phyloP scores from a whole-genome alignment of 2,797 vertebrate species.

The Neosilurus mollespiculum region DNA sequence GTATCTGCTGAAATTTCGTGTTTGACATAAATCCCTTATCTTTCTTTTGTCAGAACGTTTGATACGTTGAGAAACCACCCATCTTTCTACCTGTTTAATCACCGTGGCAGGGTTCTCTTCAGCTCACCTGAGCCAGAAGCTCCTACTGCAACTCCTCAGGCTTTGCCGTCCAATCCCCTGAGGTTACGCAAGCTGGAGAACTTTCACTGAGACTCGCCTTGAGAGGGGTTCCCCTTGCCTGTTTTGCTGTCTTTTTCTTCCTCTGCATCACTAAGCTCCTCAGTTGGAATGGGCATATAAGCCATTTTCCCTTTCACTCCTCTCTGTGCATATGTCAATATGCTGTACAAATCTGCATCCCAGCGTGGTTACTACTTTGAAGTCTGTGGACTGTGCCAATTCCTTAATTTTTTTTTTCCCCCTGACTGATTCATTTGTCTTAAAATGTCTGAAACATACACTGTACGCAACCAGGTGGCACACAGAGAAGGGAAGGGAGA shows the following conservation, averaged over 20 bases:
- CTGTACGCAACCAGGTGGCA: conserved; percentile 51
- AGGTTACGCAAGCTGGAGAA: conserved; percentile 93
- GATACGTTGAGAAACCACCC: conserved; percentile 98
- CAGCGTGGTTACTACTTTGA: conserved; percentile 63
- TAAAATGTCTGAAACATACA: conserved; percentile 61
- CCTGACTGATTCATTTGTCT: conserved; percentile 70
- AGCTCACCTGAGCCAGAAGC: conserved; percentile 80
- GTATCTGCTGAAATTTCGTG: neutral
- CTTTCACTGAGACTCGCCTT: conserved; percentile 86
- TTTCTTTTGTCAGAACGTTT: conserved; percentile 82
- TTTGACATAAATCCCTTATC: neutral
- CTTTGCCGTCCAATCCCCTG: conserved; percentile 82
- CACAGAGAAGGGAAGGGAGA: conserved; percentile 47
- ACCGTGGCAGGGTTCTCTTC: conserved; percentile 91
- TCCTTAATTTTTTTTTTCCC: conserved; percentile 40
- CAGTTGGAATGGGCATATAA: conserved; percentile 71
- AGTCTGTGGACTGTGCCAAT: conserved; percentile 75
- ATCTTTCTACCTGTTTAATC: conserved; percentile 98
- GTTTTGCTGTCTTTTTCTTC: conserved; percentile 59
- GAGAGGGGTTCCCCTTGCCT: conserved; percentile 52
- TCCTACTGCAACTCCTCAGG: conserved; percentile 78
- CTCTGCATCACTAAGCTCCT: conserved; percentile 74
- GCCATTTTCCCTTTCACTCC: conserved; percentile 73
- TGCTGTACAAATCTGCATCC: conserved; percentile 69
- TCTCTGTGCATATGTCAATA: conserved; percentile 78